Base-by-base conservation (phyloP, 2,113 vertebrate species). In the Pteronura brasiliensis region DNA sequence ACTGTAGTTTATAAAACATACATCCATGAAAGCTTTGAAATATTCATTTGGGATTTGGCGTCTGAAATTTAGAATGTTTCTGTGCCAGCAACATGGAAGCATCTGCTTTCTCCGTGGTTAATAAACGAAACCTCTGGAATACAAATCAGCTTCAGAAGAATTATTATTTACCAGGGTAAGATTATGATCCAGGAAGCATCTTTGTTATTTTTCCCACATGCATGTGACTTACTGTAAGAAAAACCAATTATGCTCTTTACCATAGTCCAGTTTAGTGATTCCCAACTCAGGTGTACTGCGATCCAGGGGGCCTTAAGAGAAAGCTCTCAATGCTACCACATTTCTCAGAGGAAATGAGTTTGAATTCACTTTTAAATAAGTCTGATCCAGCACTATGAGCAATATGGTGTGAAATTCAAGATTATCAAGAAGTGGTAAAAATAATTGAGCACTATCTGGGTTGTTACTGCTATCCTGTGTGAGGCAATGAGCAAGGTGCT, bases 1-100 rank as follows among this genome's bases (percentile, higher is more conserved):
- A 89, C 25, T 89, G 2, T 69, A 61, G 7, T 72, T 97, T 95
- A 79, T 20, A 88, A 90, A 96, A 86, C 13, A 87, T 80, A 10
- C 5, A 87, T 87, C 55, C 77, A 67, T 44, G 47, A 94, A 82
- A 72, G 27, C n/a, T 89, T 93, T 88, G 81, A 93, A 86, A 89
- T 72, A 34, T 57, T 94, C 65, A 21, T 67, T 89, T 94, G 71
- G 59, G 44, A 91, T 91, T 94, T 81, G 63, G 4, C 44, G 69
- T 95, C 44, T 82, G 59, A 93, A 88, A 94, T 96, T 61, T 95
- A 86, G 44, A 76, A 65, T 59, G 42, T 83, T 67, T 96, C 34
- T 69, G 59, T 91, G 31, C 55, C 20, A 80, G 57, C 47, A 96
- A 63, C 42, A 74, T 79, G 44, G 72, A 94, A 92, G 59, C 23